Evolutionary conservation across 1,140 invertebrate genomes (phyloP), one percentile per base, ranked within the genome.

Genomic region (Lordiphosa mommai): DNA sequence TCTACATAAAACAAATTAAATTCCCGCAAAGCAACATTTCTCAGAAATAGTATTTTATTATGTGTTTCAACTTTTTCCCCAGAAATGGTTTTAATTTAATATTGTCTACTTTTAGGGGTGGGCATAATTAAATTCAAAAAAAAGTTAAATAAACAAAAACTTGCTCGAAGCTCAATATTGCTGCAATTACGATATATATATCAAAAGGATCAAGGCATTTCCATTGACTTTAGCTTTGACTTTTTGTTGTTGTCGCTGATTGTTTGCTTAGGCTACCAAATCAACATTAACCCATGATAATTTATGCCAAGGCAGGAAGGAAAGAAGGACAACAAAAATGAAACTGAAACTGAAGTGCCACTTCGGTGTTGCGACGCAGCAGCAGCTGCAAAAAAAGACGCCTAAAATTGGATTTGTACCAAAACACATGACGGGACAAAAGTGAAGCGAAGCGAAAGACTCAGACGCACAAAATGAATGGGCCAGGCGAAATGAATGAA

Each of bases 381-480:
- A 30, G 59, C 47, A 50, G 52, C 14, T 12, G 47, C 44, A 58
- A 50, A 64, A 76, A 66, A 68, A 67, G 63, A 37, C 57, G 41
- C 41, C 66, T 71, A 50, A 82, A 82, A 82, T 74, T 67, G 50
- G 74, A 80, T 80, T 80, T 74, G 53, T 51, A 68, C 46, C 40
- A 48, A 34, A 79, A 56, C 53, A 57, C 52, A 80, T 65, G 56
- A 44, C 43, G 36, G 40, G 13, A 50, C 46, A 56, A 44, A 34
- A 51, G 50, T 27, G 30, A 57, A 53, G 27, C 17, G 36, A 34
- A 36, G 46, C 48, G 41, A 40, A 57, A 20, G 38, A 49, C 13
- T 30, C 34, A 47, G 27, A 8, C 9, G 27, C 9, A 27, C 6
- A 37, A 48, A 64, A 43, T 49, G 55, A 53, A 17, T 20, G 34